These are phyloP conservation scores for Trichacis sp. DNA, from an alignment of 2,888 invertebrate genomes.

Conservation along the genomic window DNA sequence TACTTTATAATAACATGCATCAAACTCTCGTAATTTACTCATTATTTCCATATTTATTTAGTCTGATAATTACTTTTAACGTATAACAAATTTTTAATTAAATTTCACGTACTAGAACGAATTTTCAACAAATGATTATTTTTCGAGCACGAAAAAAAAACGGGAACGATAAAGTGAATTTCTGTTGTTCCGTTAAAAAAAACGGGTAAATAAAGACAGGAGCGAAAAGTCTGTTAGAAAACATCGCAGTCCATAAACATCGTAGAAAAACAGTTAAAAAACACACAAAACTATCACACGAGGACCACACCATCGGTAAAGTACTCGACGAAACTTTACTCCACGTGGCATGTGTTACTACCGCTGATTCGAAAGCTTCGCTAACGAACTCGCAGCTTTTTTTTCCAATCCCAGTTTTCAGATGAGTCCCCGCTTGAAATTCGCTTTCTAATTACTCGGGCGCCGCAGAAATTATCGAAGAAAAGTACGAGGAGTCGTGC, in stretches of 20 bases:
- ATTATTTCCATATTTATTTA: too few species aligned
- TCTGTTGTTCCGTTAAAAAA: not conserved
- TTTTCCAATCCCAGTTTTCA: conserved; percentile 9
- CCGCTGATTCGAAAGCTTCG: conserved; percentile 13
- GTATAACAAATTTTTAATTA: too few species aligned
- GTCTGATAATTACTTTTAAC: too few species aligned
- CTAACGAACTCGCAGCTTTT: conserved; percentile 28
- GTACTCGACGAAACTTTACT: conserved; percentile 30
- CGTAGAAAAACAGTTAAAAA: conserved; percentile 20
- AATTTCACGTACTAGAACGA: too few species aligned
- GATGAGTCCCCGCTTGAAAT: conserved; percentile 7
- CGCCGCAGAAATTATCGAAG: conserved; percentile 6
- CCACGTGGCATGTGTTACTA: conserved; percentile 14
- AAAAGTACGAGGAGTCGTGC: conserved; percentile 4
- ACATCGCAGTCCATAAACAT: conserved; percentile 5
- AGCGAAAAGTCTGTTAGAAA: not conserved
- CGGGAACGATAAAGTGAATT: not conserved
- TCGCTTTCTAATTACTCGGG: conserved; percentile 13
- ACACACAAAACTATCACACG: conserved; percentile 34
- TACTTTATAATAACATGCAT: too few species aligned
- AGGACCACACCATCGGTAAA: conserved; percentile 32
- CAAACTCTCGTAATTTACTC: too few species aligned
- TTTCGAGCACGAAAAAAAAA: too few species aligned
- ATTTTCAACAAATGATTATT: too few species aligned
- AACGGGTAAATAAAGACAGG: not conserved